These are phyloP conservation scores for Maccullochella peelii DNA, from an alignment of 2,113 vertebrate species.

Conservation along the genomic window DNA sequence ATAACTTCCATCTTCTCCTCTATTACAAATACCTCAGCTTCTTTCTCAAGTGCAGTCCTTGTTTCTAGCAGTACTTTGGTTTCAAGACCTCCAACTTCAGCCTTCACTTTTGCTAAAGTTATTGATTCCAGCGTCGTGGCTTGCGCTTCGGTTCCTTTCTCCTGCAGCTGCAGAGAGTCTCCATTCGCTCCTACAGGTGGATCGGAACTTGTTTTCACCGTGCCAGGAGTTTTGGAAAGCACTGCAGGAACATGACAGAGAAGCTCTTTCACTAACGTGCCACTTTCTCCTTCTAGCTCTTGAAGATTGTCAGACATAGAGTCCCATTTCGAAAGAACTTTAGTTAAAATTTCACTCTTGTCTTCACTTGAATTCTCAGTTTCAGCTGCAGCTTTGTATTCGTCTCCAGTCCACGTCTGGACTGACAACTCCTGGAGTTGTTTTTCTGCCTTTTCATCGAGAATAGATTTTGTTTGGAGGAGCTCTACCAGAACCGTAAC, in stretches of 20 bases:
- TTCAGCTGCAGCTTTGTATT: neutral
- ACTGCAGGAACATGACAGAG: neutral
- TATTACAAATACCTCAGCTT: neutral
- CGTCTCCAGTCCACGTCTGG: neutral
- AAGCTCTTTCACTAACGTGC: neutral
- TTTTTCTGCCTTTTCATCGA: neutral
- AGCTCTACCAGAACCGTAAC: neutral
- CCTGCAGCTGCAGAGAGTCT: neutral
- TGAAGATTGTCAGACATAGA: constrained; percentile 25
- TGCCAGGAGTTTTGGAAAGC: neutral
- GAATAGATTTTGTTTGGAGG: neutral
- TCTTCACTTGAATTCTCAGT: neutral
- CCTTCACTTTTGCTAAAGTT: constrained; percentile 7
- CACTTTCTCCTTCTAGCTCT: constrained; percentile 13
- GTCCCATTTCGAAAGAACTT: constrained; percentile 24
- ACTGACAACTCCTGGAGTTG: neutral
- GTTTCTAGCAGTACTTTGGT: constrained; percentile 3
- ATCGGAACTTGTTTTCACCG: neutral
- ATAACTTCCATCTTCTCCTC: neutral
- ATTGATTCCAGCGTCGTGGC: constrained; percentile 25
- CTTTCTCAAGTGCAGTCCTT: neutral
- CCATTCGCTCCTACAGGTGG: neutral
- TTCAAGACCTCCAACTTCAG: constrained; percentile 11
- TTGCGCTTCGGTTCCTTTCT: neutral
- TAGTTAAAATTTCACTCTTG: neutral